phyloP scores from a whole-genome alignment of 2,113 vertebrate species.

The Camelus bactrianus region DNA sequence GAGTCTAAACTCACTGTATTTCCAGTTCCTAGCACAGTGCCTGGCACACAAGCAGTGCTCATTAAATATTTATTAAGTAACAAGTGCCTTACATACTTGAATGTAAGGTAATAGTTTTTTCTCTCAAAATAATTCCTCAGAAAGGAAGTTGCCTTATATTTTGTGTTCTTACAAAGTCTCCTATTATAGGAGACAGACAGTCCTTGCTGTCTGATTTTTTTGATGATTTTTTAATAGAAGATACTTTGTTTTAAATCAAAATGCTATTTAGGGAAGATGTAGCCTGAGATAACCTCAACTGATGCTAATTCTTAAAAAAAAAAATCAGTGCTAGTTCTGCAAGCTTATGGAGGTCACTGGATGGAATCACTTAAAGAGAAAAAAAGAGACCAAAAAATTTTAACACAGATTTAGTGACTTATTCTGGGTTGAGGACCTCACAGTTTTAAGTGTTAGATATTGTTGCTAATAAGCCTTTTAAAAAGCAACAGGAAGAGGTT shows the following conservation, averaged over 20 bases:
- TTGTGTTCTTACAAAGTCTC: not conserved
- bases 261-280: not conserved
- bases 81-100: not conserved
- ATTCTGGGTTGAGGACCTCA: not conserved
- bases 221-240: not conserved
- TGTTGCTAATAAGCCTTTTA: not conserved
- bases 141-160: slow-evolving; percentile 25
- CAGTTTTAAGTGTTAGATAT: not conserved
- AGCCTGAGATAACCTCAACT: not conserved
- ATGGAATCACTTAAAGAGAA: not conserved
- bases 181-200: not conserved
- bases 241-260: not conserved
- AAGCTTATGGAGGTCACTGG: not conserved
- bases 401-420: not conserved
- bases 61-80: slow-evolving; percentile 26
- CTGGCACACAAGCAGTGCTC: not conserved
- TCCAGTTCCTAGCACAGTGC: not conserved
- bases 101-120: not conserved
- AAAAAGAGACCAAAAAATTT: not conserved
- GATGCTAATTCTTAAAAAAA: not conserved
- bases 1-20: not conserved
- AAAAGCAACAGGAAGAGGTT: not conserved
- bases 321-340: not conserved
- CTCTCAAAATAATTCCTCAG: not conserved
- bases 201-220: not conserved